Base-by-base conservation (phyloP, 2,797 vertebrate species). In the Hydrophis major region DNA sequence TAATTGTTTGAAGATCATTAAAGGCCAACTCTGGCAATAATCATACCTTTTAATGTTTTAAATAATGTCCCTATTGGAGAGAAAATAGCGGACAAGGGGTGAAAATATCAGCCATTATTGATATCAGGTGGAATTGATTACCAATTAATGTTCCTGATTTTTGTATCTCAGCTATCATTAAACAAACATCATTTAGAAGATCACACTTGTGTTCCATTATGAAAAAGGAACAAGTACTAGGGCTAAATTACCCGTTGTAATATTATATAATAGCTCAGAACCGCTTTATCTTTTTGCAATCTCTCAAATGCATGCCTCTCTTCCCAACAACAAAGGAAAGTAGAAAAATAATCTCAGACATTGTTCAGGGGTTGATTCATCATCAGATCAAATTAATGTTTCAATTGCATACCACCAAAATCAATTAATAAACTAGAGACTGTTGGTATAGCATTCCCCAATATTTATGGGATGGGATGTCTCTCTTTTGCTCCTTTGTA, bases 11-110 rank as follows among this genome's bases (percentile, higher is more conserved):
- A 91, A 87, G 57, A 91, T 92, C 92, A 89, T 86, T 69, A 92
- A 93, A 93, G 63, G 83, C 13, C 4, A 28, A 18, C 78, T 89
- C 91, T 89, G 87, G 88, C 91, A 90, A 28, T 55, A 61, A 90
- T 93, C 90, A 88, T 66, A 53, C 53, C 22, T 92, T 92, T 94
- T 87, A 93, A 88, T 91, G 66, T 88, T 57, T 94, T 93, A 56
- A 92, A 53, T 47, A 60, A 92, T 89, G 91, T 60, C 37, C 14
- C 3, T 22, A 13, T 69, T 88, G 83, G 57, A n/a, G 42, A 59
- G 69, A 56, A 89, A 3, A 47, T 60, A 37, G 37, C 3, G 10
- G 88, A 11, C 55, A 50, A 22, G 55, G 86, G 88, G 18, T 89
- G 53, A 92, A 60, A 0, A 25, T 86, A 27, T 50, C n/a, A 60